Base-by-base conservation (phyloP, 2,888 invertebrate genomes). In the Charanyca ferruginea region DNA sequence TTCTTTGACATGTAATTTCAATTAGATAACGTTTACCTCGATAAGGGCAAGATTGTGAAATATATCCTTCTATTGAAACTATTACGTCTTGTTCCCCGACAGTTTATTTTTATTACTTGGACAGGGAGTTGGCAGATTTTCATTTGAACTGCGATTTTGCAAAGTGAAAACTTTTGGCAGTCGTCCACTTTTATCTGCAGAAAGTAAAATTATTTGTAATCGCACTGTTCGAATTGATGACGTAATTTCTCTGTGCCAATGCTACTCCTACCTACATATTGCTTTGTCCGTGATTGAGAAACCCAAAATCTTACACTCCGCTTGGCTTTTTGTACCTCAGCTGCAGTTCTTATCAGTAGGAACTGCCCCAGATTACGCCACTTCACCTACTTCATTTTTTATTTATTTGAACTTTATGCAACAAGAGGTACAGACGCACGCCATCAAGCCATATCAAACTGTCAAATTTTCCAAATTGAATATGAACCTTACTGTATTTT, bases 111-210 rank as follows among this genome's bases (percentile, higher is more conserved):
- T 51, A 70, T 55, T 49, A 13, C 45, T 51, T 35, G 25, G 18
- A 64, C 42, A 23, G 32, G 51, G 35, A 75, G 48, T 66, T 72
- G 65, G 65, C 69, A 66, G 55, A 72, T 62, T 81, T 64, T 76
- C 51, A 68, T 71, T 65, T 54, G 54, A 60, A 66, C 45, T 49
- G 41, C 60, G 48, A 66, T 65, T 71, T 70, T 65, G 53, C 44
- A 44, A 66, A 65, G 77, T 68, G 79, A 67, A 73, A 66, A 54
- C 55, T 53, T 60, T 68, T 80, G 80, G 80, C 80, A 47, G 20
- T 11, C 49, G 16, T 71, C 81, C 81, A 81, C 52, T 60, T 70
- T 79, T 70, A 55, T 73, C 51, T 60, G 49, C 20, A 57, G 76
- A 80, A 81, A 76, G 76, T 70, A 53, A 69, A 44, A 60, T 65